Percentiles rank a stretch among this genome's conserved stretches.
phyloP scores from a whole-genome alignment of 2,888 invertebrate genomes.

The Hermodice carunculata region DNA sequence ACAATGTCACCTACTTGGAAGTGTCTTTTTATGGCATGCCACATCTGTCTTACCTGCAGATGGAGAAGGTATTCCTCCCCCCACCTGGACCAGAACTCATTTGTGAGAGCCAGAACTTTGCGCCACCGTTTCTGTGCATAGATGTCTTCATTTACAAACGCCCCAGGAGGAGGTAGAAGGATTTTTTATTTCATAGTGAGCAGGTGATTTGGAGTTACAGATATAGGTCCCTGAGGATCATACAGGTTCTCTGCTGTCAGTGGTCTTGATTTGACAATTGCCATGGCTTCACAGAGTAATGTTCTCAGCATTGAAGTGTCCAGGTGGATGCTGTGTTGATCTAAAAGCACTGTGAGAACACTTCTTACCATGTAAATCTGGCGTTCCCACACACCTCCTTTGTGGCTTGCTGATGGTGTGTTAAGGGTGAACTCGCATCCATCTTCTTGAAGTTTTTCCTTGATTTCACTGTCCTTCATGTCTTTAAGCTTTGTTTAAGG shows the following conservation, averaged over 20 bases:
- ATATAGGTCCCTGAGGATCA: slow-evolving; percentile 12
- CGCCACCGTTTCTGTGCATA: slow-evolving; percentile 24
- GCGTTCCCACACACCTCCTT: slow-evolving; percentile 24
- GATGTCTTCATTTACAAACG: slow-evolving; percentile 17
- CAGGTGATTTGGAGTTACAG: slow-evolving; percentile 24
- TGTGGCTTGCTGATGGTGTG: slow-evolving; percentile 21
- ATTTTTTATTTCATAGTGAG: slow-evolving; percentile 18
- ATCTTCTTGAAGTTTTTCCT: slow-evolving; percentile 7
- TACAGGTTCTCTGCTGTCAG: slow-evolving; percentile 7
- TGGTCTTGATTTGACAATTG: slow-evolving; percentile 25
- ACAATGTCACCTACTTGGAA: no score
- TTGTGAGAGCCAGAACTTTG: no score
- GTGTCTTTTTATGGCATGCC: no score
- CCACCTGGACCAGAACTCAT: no score
- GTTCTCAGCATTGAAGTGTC: slow-evolving; percentile 33
- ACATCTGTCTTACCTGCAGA: no score
- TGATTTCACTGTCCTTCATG: no score
- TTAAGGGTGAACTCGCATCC: slow-evolving; percentile 19
- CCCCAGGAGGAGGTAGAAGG: slow-evolving; percentile 21
- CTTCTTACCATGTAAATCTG: slow-evolving; percentile 24
- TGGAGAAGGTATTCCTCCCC: no score
- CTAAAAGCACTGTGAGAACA: slow-evolving; percentile 16
- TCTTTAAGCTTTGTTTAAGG: slow-evolving; percentile 21
- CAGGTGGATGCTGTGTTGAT: background rate
- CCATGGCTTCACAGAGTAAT: slow-evolving; percentile 26